These are phyloP conservation scores for Glaucidium brasilianum DNA, from an alignment of 2,113 vertebrate species.

Conservation along the genomic window DNA sequence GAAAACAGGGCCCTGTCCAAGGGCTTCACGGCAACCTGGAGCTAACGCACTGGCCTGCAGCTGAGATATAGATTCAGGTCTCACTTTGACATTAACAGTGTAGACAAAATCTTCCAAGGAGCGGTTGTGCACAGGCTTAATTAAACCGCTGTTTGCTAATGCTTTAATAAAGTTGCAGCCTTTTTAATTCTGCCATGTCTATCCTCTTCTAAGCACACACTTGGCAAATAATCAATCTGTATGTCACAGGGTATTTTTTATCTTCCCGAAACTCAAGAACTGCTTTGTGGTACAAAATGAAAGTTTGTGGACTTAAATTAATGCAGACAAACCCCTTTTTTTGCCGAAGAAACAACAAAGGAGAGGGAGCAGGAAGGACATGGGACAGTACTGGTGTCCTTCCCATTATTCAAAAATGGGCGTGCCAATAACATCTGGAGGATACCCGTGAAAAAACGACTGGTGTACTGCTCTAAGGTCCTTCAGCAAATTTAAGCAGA, in stretches of 20 bases:
- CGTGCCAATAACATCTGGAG: not conserved
- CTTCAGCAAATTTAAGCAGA: not conserved
- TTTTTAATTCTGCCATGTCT: not conserved
- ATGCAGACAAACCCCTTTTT: not conserved
- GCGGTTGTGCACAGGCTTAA: not conserved
- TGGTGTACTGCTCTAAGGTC: not conserved
- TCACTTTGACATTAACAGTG: not conserved
- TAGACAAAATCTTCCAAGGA: not conserved
- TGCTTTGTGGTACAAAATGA: not conserved
- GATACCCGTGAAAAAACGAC: not conserved
- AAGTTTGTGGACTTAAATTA: not conserved
- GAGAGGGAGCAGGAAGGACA: not conserved
- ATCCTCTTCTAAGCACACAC: not conserved
- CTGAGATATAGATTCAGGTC: not conserved
- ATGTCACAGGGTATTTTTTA: not conserved
- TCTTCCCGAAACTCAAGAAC: not conserved
- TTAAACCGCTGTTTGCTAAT: not conserved
- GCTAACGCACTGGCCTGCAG: not conserved
- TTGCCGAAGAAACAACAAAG: not conserved
- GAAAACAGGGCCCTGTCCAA: not conserved
- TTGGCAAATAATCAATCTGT: not conserved
- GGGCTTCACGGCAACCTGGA: not conserved
- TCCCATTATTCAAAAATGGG: not conserved
- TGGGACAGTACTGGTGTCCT: not conserved
- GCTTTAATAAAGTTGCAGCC: not conserved